These are phyloP conservation scores for Copsychus sechellarum DNA, from an alignment of 2,113 vertebrate genomes.

Conservation along the genomic window DNA sequence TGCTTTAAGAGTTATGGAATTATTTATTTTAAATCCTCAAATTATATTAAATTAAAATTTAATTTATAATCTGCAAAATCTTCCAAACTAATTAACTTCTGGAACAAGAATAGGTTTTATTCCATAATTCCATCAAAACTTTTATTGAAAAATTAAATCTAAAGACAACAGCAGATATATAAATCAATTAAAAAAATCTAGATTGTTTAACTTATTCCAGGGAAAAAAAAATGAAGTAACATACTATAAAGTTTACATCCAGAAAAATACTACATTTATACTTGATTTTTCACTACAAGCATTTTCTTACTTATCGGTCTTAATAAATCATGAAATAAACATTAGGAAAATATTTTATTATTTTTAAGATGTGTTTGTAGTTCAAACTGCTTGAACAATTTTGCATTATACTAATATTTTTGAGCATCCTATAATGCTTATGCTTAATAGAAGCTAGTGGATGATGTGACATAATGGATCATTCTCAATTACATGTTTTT, in stretches of 20 bases:
- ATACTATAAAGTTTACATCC: background rate
- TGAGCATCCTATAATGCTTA: conserved; percentile 23
- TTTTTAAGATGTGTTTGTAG: background rate
- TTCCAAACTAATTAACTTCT: background rate
- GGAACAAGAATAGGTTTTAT: background rate
- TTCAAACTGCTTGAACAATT: conserved; percentile 31
- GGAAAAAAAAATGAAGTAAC: background rate
- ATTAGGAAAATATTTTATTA: background rate
- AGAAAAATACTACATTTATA: background rate
- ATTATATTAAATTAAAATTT: background rate
- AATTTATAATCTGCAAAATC: background rate
- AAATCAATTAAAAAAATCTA: background rate
- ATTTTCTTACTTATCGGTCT: background rate
- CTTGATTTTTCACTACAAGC: background rate
- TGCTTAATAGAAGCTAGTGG: conserved; percentile 60
- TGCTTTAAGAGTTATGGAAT: background rate
- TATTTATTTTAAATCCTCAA: background rate
- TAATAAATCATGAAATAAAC: conserved; percentile 29
- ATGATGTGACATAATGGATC: conserved; percentile 67
- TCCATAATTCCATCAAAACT: background rate
- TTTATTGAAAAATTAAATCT: background rate
- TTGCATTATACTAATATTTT: conserved; percentile 17
- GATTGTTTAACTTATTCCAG: background rate
- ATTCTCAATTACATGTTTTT: conserved; percentile 69
- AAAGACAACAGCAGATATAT: background rate